phyloP scores from a whole-genome alignment of 2,888 invertebrate species.

The Hybos culiciformis region DNA sequence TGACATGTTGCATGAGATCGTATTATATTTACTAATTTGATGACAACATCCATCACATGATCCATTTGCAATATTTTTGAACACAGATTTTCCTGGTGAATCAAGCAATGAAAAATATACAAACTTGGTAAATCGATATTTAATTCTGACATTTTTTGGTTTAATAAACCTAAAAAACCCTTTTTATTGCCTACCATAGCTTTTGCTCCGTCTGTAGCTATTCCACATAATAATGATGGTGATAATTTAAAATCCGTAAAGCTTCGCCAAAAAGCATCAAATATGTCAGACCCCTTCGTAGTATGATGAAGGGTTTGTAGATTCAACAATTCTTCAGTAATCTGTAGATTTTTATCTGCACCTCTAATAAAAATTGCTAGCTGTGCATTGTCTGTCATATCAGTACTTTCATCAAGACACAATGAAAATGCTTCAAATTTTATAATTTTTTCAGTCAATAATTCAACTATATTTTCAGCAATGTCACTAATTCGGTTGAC shows the following conservation, averaged over 20 bases:
- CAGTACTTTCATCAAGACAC: neutral
- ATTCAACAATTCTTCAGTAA: neutral
- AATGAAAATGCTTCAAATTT: neutral
- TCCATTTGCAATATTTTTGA: slow-evolving; percentile 1
- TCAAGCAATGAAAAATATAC: slow-evolving; percentile 4
- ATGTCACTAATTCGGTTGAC: slow-evolving; percentile 1
- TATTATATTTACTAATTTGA: slow-evolving; percentile 1
- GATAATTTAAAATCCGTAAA: slow-evolving; percentile 1
- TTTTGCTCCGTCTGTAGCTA: neutral
- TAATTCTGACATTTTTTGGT: neutral
- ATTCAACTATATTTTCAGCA: neutral
- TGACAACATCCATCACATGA: neutral
- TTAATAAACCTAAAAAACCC: neutral
- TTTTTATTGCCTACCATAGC: neutral
- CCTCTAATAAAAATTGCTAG: slow-evolving; percentile 1
- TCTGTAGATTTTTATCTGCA: slow-evolving; percentile 1
- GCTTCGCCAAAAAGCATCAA: neutral
- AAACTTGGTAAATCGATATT: slow-evolving; percentile 2
- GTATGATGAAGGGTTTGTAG: neutral
- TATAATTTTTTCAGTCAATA: neutral
- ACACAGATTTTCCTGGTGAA: slow-evolving; percentile 4
- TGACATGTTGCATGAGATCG: neutral
- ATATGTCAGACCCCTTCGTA: neutral
- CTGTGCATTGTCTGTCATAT: slow-evolving; percentile 1
- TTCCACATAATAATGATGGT: neutral